Percentiles rank a stretch among this genome's conserved stretches.
Evolutionary conservation across 2,888 invertebrate genomes (phyloP).

Genomic region (Panzeria rudis): DNA sequence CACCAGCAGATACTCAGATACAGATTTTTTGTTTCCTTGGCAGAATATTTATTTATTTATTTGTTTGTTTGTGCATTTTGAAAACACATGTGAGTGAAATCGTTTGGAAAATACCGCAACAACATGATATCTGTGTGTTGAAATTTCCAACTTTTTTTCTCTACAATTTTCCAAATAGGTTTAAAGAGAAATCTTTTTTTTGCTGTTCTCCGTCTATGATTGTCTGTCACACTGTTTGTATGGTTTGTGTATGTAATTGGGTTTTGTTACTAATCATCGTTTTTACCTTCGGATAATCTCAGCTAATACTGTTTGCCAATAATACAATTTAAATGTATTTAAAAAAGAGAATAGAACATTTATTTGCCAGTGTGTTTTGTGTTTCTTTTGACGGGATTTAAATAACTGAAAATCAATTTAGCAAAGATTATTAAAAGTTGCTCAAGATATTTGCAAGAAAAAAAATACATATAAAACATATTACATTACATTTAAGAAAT

Average conservation of each 20-base stretch:
- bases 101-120: conserved; percentile 72
- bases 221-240: conserved; percentile 11
- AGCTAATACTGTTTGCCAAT: conserved; percentile 81
- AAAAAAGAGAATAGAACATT: conserved; percentile 8
- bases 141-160: conserved; percentile 42
- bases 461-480: background rate
- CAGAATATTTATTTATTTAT: conserved; percentile 40
- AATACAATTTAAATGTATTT: conserved; percentile 77
- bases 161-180: conserved; percentile 64
- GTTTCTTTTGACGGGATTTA: conserved; percentile 4
- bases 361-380: background rate
- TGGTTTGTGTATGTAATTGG: conserved; percentile 78
- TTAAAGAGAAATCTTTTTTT: conserved; percentile 20
- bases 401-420: conserved; percentile 49
- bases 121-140: conserved; percentile 51
- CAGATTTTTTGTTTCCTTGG: background rate
- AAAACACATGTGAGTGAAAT: conserved; percentile 66
- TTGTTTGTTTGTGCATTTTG: background rate
- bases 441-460: background rate
- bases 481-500: background rate
- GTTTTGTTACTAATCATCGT: conserved; percentile 81
- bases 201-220: background rate
- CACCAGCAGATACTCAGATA: background rate
- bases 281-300: conserved; percentile 81
- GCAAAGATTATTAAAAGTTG: conserved; percentile 10